Evolutionary conservation across 2,888 invertebrate genomes (phyloP), one percentile per base, ranked within the genome.

Genomic region (Latheticus oryzae): DNA sequence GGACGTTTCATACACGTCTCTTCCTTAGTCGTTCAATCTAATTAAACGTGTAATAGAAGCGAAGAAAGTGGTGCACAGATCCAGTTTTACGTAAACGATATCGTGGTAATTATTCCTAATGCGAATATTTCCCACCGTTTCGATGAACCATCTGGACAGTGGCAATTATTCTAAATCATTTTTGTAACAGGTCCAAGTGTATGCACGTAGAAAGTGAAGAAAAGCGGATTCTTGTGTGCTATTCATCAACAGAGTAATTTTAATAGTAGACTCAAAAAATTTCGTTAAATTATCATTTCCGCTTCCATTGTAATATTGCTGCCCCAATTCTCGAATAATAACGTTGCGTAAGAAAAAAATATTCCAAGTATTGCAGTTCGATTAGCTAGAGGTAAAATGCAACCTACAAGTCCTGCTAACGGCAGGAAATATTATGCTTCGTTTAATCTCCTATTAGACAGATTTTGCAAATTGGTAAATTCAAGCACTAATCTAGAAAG

Each of bases 41-140:
- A 48, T 50, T 37, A 45, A 30, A 32, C 1, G 19, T 15, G 15
- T 16, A 3, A 42, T 42, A 5, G 47, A 35, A 33, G 47, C 50
- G 26, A 50, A 12, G 50, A 50, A 38, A 50, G 50, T 38, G 50
- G 50, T 50, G 26, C 50, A 37, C 24, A 47, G 45, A 26, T 9
- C 3, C n/a, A 33, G 28, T 38, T 48, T 50, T 50, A 50, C 38
- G 38, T 50, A 50, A 50, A 33, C 47, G 38, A 12, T 8, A 24
- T 5, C n/a, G n/a, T 26, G 15, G 26, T 35, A 45, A 45, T 32
- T 47, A 33, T 23, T 12, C 32, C 33, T 47, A 32, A 47, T 47
- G 33, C 13, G 37, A 45, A 47, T 47, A 23, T 21, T 50, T 50
- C 50, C 50, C 50, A 50, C 13, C 8, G 21, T 33, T 47, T 32